phyloP scores from a whole-genome alignment of 1,140 invertebrate genomes.

The Augochlora pura region DNA sequence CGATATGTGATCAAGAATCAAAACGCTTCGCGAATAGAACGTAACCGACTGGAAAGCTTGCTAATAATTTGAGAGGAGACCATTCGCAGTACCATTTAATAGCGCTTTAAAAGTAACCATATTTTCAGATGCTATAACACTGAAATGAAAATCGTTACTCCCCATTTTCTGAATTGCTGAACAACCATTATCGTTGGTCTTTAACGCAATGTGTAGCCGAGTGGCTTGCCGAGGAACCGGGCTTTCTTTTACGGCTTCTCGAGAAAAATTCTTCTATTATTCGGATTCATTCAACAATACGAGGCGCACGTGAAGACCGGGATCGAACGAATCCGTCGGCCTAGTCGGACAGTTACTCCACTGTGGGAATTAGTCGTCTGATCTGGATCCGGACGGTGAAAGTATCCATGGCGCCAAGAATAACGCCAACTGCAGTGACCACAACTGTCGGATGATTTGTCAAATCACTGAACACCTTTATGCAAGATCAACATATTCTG shows the following conservation, averaged over 20 bases:
- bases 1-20: too few species aligned
- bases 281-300: too few species aligned
- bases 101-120: too few species aligned
- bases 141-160: conserved; percentile 8
- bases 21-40: too few species aligned
- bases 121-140: not conserved
- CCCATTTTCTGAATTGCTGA: conserved; percentile 38
- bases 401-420: too few species aligned
- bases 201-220: not conserved
- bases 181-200: not conserved
- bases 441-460: too few species aligned
- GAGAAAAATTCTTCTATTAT: not conserved
- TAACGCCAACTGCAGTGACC: too few species aligned
- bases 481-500: too few species aligned
- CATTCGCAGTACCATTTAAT: too few species aligned
- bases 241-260: not conserved
- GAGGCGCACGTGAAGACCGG: not conserved
- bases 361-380: conserved; percentile 30
- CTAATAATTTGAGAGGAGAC: too few species aligned
- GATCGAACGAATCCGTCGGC: conserved; percentile 18
- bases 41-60: too few species aligned
- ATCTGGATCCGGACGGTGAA: conserved; percentile 7
- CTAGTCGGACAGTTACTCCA: conserved; percentile 41
- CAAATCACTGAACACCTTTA: too few species aligned
- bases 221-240: not conserved